Evolutionary conservation across 92 coral and sea anemone genomes (phyloP), one percentile per base, ranked within the genome.

Genomic region (Pocillopora grandis): DNA sequence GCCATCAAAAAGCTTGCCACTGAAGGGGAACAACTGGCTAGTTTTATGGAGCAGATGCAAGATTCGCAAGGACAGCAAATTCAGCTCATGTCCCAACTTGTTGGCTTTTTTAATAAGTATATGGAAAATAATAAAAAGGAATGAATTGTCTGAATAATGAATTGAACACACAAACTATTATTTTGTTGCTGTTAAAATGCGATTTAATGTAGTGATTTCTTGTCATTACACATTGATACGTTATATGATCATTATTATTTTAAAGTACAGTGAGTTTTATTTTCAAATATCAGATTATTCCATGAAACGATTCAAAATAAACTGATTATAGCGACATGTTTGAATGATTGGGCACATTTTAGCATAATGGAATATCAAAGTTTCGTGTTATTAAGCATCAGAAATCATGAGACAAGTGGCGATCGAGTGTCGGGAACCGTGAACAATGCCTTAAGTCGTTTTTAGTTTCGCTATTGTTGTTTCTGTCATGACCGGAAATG

Each of bases 1-100:
- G 85, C n/a, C 73, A 68, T 68, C 72, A 80, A 80, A 80, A 62
- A 80, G 76, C 66, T 66, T 58, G 75, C 75, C 85, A 67, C 74
- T 78, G 18, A 62, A 78, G 82, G 61, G 72, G 73, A 78, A 62
- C 82, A 78, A 66, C 68, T 80, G 85, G 66, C 76, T 66, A 69
- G 76, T 58, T 27, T 80, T 80, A 57, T 68, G 85, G 77, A 80
- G 56, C 37, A 57, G 75, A 80, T 80, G 76, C 85, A 80, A 68
- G 75, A 80, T 58, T 66, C 60, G 63, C 85, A 80, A 80, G 76
- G 62, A 66, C 85, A 68, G 70, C 76, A 80, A 80, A 27, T 27
- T 27, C 31, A 27, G 31, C 31, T 27, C 31, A 27, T 27, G 31
- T 27, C 31, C 31, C 31, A 27, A 27, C 31, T 27, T 27, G 31